These are phyloP conservation scores for Ormyrus nitidulus DNA, from an alignment of 2,888 invertebrate species.

Conservation along the genomic window DNA sequence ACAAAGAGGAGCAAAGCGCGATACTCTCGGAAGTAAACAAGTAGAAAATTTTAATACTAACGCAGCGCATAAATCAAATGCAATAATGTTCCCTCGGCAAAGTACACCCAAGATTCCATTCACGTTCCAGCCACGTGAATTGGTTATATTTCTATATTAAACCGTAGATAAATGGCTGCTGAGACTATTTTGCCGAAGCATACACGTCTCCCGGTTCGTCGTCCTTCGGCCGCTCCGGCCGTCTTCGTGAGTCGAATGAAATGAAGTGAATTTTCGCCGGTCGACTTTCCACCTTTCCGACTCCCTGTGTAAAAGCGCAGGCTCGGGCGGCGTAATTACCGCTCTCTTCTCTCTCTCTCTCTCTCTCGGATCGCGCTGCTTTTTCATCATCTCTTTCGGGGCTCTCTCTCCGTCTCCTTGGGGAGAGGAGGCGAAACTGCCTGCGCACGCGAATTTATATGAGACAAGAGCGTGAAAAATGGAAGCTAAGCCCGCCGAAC, in stretches of 20 bases:
- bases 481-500: not conserved
- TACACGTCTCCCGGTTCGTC: constrained; percentile 1
- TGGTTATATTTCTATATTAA: constrained; percentile 26
- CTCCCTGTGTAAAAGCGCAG: not conserved
- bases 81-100: no score
- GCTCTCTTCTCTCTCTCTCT: not conserved
- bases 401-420: not conserved
- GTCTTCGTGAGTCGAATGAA: constrained; percentile 58
- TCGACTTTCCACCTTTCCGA: not conserved
- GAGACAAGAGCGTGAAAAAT: constrained; percentile 8
- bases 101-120: no score
- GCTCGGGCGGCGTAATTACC: constrained; percentile 6
- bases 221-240: constrained; percentile 8
- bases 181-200: not conserved
- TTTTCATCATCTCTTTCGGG: constrained; percentile 44
- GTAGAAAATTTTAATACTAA: no score
- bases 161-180: constrained; percentile 20
- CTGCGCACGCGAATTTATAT: not conserved
- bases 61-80: no score
- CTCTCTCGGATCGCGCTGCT: constrained; percentile 15
- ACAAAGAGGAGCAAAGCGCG: no score
- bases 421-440: not conserved
- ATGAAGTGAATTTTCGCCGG: not conserved
- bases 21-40: no score
- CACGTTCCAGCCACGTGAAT: no score